These are phyloP conservation scores for Acholoe squamosa DNA, from an alignment of 2,888 invertebrate genomes.

Conservation along the genomic window DNA sequence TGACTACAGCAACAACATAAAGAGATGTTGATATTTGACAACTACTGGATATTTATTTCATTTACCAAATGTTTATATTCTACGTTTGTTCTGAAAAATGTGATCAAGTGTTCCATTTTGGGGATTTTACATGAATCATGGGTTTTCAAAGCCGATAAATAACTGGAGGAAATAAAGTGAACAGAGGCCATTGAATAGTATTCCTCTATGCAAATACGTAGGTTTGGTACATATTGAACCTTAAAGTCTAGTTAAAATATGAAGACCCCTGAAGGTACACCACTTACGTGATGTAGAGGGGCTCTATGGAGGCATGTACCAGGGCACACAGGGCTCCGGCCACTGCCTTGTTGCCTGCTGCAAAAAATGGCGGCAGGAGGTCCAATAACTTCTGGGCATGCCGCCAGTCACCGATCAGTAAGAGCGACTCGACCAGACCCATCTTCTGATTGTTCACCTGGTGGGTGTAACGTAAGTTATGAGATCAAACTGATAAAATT, in stretches of 20 bases:
- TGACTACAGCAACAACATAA: constrained; percentile 84
- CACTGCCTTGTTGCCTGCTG: constrained; percentile 90
- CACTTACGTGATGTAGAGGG: constrained; percentile 87
- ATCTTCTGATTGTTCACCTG: constrained; percentile 92
- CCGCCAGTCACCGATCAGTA: constrained; percentile 95
- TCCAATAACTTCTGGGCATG: constrained; percentile 91
- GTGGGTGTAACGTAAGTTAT: too few species aligned
- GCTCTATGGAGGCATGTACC: constrained; percentile 92
- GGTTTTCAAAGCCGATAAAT: too few species aligned
- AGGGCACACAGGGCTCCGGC: constrained; percentile 90
- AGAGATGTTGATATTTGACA: too few species aligned
- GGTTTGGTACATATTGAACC: background rate
- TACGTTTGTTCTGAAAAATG: too few species aligned
- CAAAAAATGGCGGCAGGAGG: constrained; percentile 90
- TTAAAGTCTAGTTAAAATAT: background rate
- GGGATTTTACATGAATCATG: too few species aligned
- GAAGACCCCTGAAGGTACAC: background rate
- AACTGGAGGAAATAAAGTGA: too few species aligned
- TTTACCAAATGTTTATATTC: too few species aligned
- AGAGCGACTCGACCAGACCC: constrained; percentile 93
- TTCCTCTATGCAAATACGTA: background rate
- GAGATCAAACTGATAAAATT: too few species aligned
- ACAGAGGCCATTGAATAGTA: too few species aligned
- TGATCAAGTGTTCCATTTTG: too few species aligned
- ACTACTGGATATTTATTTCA: too few species aligned